phyloP scores from a whole-genome alignment of 2,888 invertebrate species.

The Nysson spinosus region DNA sequence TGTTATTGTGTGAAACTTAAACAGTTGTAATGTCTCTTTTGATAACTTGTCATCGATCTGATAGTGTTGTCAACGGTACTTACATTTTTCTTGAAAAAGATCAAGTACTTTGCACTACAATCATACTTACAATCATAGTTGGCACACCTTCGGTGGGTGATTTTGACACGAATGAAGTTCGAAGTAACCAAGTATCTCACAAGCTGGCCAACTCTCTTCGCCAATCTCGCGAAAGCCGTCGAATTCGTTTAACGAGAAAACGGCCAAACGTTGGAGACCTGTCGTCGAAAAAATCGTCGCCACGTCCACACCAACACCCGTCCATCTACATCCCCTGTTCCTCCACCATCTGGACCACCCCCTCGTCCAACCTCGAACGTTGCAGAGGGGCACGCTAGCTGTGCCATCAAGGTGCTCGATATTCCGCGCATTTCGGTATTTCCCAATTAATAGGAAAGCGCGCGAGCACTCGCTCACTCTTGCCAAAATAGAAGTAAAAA shows the following conservation, averaged over 20 bases:
- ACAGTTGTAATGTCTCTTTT: no score
- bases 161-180: constrained; percentile 47
- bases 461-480: constrained; percentile 36
- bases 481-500: constrained; percentile 40
- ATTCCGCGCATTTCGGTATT: constrained; percentile 67
- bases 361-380: constrained; percentile 38
- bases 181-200: constrained; percentile 59
- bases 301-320: constrained; percentile 57
- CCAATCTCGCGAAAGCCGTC: constrained; percentile 62
- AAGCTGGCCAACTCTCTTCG: constrained; percentile 47
- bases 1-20: no score
- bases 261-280: constrained; percentile 59
- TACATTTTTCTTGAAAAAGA: no score
- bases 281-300: constrained; percentile 65
- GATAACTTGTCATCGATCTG: no score
- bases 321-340: constrained; percentile 26
- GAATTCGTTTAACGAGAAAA: constrained; percentile 62
- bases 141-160: constrained; percentile 44
- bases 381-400: constrained; percentile 56
- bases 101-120: constrained; percentile 37
- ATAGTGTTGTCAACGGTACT: no score
- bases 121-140: constrained; percentile 43
- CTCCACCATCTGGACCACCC: constrained; percentile 22
- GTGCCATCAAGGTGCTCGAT: constrained; percentile 67
- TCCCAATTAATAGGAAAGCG: constrained; percentile 65